These are phyloP conservation scores for Taenioides sp. DNA, from an alignment of 2,797 vertebrate species.

Conservation along the genomic window DNA sequence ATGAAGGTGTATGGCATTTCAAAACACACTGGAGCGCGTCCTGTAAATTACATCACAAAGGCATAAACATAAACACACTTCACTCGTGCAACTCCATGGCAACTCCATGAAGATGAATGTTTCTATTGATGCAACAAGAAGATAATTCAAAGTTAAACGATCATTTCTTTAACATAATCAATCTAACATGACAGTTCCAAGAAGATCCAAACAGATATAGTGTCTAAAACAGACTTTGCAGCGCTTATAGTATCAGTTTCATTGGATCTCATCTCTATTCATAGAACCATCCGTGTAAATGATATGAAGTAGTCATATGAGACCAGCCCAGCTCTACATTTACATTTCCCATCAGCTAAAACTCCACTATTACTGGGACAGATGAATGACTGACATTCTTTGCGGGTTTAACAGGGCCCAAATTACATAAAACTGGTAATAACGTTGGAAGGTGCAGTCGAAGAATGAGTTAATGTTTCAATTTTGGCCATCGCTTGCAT, in stretches of 20 bases:
- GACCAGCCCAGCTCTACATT: conserved; percentile 15
- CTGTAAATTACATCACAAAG: no score
- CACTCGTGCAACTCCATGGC: no score
- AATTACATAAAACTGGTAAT: background rate
- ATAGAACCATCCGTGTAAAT: conserved; percentile 24
- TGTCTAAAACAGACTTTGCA: background rate
- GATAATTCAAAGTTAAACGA: no score
- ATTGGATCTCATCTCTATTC: conserved; percentile 35
- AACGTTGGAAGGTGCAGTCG: background rate
- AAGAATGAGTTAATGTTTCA: background rate
- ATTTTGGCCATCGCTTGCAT: background rate
- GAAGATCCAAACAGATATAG: background rate
- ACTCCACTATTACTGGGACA: conserved; percentile 16
- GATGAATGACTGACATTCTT: background rate
- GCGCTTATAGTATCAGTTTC: conserved; percentile 3
- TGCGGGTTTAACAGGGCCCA: no score
- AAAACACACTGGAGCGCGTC: no score
- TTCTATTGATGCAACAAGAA: no score
- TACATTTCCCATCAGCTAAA: conserved; percentile 12
- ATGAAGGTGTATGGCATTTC: no score
- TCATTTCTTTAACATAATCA: no score
- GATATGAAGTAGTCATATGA: conserved; percentile 19
- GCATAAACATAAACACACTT: no score
- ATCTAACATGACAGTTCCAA: no score
- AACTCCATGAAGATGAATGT: no score